Conservation (phyloP, 2,113 vertebrate species). For the Phoenicopterus ruber region DNA sequence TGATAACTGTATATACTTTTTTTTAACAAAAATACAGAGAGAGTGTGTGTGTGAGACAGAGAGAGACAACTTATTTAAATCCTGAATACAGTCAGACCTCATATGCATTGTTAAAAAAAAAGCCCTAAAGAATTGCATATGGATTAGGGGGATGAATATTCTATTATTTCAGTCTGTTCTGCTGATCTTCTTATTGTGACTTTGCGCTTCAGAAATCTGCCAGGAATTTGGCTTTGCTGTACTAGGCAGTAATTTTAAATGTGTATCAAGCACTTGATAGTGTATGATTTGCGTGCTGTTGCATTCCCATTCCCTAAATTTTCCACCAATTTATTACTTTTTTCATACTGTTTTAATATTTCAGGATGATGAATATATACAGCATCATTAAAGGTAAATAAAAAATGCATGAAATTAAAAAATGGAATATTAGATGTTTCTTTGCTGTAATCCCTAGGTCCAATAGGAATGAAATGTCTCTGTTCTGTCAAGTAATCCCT, state of each 20-base stretch:
- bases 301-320: slow-evolving; percentile 83
- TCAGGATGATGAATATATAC: slow-evolving; percentile 89
- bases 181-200: slow-evolving; percentile 93
- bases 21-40: slow-evolving; percentile 61
- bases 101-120: slow-evolving; percentile 88
- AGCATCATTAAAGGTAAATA: slow-evolving; percentile 88
- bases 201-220: slow-evolving; percentile 86
- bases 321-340: slow-evolving; percentile 87
- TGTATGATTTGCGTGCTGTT: slow-evolving; percentile 88
- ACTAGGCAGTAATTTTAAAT: slow-evolving; percentile 83
- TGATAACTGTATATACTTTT: slow-evolving; percentile 74
- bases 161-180: slow-evolving; percentile 97
- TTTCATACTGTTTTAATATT: slow-evolving; percentile 88
- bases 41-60: not conserved
- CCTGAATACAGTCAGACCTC: slow-evolving; percentile 81
- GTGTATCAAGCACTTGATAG: slow-evolving; percentile 89
- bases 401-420: slow-evolving; percentile 88
- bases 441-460: slow-evolving; percentile 79
- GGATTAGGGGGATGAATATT: slow-evolving; percentile 99
- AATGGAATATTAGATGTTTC: slow-evolving; percentile 86
- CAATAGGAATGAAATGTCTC: slow-evolving; percentile 81
- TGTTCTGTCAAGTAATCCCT: slow-evolving; percentile 84
- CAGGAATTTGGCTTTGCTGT: slow-evolving; percentile 81
- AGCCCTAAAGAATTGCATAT: slow-evolving; percentile 95
- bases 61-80: slow-evolving; percentile 87